Percentiles rank a stretch among this genome's conserved stretches.
phyloP scores from a whole-genome alignment of 2,113 vertebrate genomes.

The Capreolus pygargus region DNA sequence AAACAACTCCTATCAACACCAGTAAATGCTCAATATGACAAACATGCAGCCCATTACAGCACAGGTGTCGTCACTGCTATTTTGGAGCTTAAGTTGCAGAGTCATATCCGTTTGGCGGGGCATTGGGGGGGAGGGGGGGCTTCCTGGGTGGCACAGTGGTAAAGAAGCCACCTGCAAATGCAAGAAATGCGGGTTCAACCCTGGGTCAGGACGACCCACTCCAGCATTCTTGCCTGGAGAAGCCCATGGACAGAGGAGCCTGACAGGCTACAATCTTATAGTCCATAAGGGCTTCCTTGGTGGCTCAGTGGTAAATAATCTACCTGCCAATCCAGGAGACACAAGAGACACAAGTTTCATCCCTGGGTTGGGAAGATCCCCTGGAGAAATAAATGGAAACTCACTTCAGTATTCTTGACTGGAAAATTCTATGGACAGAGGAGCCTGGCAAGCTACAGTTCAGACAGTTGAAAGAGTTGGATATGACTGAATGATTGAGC shows the following conservation, averaged over 20 bases:
- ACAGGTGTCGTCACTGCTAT: not conserved
- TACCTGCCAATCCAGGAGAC: not conserved
- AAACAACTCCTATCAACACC: not conserved
- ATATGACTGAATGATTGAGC: not conserved
- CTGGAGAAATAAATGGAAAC: not conserved
- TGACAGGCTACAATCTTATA: not conserved
- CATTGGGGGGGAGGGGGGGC: accelerated
- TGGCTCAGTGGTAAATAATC: not conserved
- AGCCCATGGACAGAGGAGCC: not conserved
- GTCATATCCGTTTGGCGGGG: not conserved
- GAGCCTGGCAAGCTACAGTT: not conserved
- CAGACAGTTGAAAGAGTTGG: not conserved
- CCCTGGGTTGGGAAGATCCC: not conserved
- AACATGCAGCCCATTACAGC: not conserved
- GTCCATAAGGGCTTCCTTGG: not conserved
- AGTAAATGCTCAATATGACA: not conserved
- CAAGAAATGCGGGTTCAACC: not conserved
- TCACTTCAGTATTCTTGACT: not conserved
- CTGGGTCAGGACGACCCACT: not conserved
- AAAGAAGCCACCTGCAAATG: not conserved
- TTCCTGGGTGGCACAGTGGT: not conserved
- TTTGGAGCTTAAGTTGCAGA: not conserved
- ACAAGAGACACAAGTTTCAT: not conserved
- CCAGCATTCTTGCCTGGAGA: not conserved
- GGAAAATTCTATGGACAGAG: not conserved